A percentile compares a stretch with the other conserved stretches of the same genome.
Conservation (phyloP, 2,113 vertebrate genomes). For the Lampris megalopsis region DNA sequence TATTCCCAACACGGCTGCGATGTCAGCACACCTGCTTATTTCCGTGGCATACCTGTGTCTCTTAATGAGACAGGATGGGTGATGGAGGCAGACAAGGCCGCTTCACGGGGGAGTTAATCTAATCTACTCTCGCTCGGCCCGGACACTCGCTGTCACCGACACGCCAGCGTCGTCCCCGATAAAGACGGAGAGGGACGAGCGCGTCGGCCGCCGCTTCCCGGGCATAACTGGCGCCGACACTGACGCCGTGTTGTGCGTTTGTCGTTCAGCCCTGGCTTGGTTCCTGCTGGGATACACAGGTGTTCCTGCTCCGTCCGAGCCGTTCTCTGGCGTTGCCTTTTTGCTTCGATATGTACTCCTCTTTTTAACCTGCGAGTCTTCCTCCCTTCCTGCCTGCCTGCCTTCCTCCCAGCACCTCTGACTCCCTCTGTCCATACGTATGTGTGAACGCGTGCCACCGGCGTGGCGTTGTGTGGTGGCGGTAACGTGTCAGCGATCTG, state of each 20-base stretch:
- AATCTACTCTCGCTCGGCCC: constrained; percentile 73
- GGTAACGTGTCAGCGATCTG: constrained; percentile 69
- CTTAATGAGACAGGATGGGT: constrained; percentile 75
- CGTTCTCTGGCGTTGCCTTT: too few species aligned
- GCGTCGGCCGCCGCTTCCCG: constrained; percentile 39
- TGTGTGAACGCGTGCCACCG: neutral
- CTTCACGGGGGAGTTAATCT: constrained; percentile 78
- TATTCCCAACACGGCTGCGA: constrained; percentile 64
- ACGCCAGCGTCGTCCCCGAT: constrained; percentile 66
- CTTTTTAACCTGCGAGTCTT: too few species aligned
- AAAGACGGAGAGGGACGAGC: constrained; percentile 67
- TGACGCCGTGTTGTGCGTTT: constrained; percentile 68
- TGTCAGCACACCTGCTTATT: constrained; percentile 73
- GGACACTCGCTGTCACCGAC: constrained; percentile 76
- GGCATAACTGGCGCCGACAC: constrained; percentile 66
- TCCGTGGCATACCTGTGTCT: constrained; percentile 60
- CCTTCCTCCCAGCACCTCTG: neutral
- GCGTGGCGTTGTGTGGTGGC: constrained; percentile 36
- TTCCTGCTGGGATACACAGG: too few species aligned
- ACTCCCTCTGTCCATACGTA: neutral
- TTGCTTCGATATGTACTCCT: too few species aligned
- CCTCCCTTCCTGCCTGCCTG: constrained; percentile 19
- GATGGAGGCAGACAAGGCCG: constrained; percentile 75
- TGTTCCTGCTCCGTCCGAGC: too few species aligned
- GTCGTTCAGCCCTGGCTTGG: too few species aligned